These are phyloP conservation scores for Cistogaster globosa DNA, from an alignment of 2,888 invertebrate species.

Conservation along the genomic window DNA sequence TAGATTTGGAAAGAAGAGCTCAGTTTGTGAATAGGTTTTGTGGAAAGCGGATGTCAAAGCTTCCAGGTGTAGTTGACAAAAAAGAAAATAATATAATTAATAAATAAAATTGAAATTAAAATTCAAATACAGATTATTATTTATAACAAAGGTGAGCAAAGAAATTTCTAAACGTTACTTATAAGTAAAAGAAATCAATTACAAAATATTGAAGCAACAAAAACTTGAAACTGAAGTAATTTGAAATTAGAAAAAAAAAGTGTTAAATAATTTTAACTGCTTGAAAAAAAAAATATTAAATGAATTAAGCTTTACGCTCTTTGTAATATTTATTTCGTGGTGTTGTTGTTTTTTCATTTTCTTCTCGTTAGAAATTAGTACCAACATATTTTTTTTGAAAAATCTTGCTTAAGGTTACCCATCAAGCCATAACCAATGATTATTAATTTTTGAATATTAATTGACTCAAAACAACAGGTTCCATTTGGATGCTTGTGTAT, in stretches of 20 bases:
- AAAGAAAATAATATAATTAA: neutral
- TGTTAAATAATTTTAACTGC: no score
- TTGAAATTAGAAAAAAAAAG: no score
- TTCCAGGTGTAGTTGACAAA: conserved; percentile 62
- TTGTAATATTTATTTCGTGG: no score
- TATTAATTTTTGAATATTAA: conserved; percentile 33
- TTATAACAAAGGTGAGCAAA: neutral
- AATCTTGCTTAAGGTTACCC: neutral
- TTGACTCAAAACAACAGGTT: conserved; percentile 32
- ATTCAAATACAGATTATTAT: neutral
- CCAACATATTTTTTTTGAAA: neutral
- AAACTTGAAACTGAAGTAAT: no score
- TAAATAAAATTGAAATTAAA: conserved; percentile 16
- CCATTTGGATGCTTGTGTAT: conserved; percentile 16
- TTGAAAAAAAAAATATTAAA: no score
- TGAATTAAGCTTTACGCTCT: no score
- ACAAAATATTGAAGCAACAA: no score
- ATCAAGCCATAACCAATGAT: conserved; percentile 22
- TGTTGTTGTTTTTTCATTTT: no score
- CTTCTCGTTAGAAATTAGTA: no score
- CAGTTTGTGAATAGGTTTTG: conserved; percentile 83
- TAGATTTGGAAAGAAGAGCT: conserved; percentile 78
- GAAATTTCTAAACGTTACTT: no score
- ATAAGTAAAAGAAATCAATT: no score
- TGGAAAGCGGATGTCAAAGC: conserved; percentile 80